A percentile compares a stretch with the other conserved stretches of the same genome.
phyloP scores from a whole-genome alignment of 2,797 vertebrate genomes.

The Ciconia nigra region DNA sequence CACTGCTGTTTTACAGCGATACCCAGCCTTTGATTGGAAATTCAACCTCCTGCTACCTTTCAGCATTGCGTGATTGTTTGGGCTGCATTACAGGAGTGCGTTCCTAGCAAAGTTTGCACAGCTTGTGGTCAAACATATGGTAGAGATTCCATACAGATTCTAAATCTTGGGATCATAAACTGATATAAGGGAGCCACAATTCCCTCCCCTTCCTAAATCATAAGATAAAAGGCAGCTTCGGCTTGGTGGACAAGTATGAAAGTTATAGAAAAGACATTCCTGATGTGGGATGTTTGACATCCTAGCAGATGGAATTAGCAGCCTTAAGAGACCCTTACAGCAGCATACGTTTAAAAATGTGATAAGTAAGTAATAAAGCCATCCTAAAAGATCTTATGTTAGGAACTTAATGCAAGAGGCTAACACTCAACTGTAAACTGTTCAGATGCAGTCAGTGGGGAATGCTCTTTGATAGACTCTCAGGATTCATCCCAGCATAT shows the following conservation, averaged over 20 bases:
- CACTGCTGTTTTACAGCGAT: background rate
- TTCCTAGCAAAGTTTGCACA: background rate
- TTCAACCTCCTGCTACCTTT: background rate
- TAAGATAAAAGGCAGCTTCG: slow-evolving; percentile 47
- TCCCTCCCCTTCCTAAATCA: slow-evolving; percentile 56
- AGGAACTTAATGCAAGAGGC: background rate
- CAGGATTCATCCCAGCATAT: background rate
- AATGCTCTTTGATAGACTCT: background rate
- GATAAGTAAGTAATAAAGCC: background rate
- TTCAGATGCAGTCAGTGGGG: background rate
- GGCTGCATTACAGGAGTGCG: background rate
- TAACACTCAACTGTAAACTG: background rate
- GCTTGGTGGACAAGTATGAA: background rate
- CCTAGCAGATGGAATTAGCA: slow-evolving; percentile 22
- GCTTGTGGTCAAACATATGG: slow-evolving; percentile 45
- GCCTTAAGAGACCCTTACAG: background rate
- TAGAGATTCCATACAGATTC: slow-evolving; percentile 53
- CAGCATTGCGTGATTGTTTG: background rate
- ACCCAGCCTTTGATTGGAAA: background rate
- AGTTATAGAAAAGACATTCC: background rate
- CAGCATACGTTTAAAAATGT: background rate
- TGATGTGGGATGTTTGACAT: background rate
- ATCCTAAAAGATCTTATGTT: background rate
- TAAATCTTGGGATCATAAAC: slow-evolving; percentile 60
- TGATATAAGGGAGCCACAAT: slow-evolving; percentile 32